Evolutionary conservation across 2,888 invertebrate genomes (phyloP).

Genomic region (Nemurella pictetii): DNA sequence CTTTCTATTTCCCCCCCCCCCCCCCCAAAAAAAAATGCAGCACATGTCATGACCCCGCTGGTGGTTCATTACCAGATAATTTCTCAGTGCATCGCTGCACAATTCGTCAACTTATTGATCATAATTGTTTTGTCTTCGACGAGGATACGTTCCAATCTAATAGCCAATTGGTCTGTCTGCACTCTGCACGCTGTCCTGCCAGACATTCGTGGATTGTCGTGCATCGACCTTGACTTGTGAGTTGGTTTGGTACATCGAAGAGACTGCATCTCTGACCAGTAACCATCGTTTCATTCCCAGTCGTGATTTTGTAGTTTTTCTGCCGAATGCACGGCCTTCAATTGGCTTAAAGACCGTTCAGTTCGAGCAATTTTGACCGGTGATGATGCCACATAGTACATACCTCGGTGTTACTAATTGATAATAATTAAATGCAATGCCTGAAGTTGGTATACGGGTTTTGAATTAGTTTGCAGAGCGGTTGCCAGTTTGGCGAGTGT

Average conservation of each 20-base stretch:
- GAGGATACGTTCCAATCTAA: no score
- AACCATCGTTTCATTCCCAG: neutral
- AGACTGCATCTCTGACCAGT: neutral
- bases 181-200: no score
- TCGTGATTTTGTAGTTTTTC: no score
- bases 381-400: neutral
- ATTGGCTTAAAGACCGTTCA: neutral
- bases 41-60: no score
- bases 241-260: neutral
- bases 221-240: neutral
- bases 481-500: neutral
- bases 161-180: no score
- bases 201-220: neutral
- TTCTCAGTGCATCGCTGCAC: no score
- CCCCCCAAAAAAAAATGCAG: no score
- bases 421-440: neutral
- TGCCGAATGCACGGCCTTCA: neutral
- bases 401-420: neutral
- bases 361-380: neutral
- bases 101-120: no score
- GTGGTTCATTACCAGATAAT: no score
- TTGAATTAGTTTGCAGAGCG: neutral
- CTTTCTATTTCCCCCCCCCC: no score
- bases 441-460: neutral
- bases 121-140: no score